These are phyloP conservation scores for Chalcosyrphus nemorum DNA, from an alignment of 2,888 invertebrate species.

Conservation along the genomic window DNA sequence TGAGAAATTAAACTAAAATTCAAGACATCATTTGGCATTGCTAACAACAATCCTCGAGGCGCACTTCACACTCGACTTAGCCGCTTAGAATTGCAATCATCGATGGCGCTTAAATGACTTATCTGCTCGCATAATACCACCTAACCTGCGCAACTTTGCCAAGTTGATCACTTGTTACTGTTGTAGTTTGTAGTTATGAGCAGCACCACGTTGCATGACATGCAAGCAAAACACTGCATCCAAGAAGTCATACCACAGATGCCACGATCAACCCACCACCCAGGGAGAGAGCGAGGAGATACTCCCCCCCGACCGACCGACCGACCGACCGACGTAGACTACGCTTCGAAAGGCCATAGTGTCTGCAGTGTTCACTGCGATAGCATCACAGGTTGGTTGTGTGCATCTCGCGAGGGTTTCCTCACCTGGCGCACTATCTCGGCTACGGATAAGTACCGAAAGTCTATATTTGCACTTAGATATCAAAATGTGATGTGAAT, in stretches of 20 bases:
- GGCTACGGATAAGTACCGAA: constrained; percentile 68
- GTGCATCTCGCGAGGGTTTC: constrained; percentile 60
- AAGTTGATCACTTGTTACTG: constrained; percentile 69
- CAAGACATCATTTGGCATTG: constrained; percentile 32
- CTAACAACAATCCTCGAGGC: constrained; percentile 41
- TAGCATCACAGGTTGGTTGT: constrained; percentile 65
- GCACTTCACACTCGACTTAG: constrained; percentile 66
- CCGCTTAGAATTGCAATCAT: constrained; percentile 59
- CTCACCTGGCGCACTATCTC: constrained; percentile 60
- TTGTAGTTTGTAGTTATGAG: constrained; percentile 64
- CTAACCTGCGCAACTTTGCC: constrained; percentile 68
- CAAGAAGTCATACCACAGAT: constrained; percentile 59
- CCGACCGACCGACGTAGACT: background rate
- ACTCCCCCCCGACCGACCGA: no score
- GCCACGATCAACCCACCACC: constrained; percentile 67
- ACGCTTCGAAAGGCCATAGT: constrained; percentile 49
- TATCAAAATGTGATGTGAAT: constrained; percentile 73
- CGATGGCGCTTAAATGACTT: constrained; percentile 73
- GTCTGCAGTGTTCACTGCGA: constrained; percentile 59
- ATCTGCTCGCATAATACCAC: constrained; percentile 68
- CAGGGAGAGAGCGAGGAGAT: constrained; percentile 40
- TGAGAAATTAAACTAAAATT: constrained; percentile 49
- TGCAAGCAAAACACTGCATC: constrained; percentile 52
- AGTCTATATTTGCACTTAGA: constrained; percentile 73
- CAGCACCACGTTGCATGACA: constrained; percentile 56